Base-by-base conservation (phyloP, 2,797 vertebrate genomes). In the Mormyrus proboscirostris region DNA sequence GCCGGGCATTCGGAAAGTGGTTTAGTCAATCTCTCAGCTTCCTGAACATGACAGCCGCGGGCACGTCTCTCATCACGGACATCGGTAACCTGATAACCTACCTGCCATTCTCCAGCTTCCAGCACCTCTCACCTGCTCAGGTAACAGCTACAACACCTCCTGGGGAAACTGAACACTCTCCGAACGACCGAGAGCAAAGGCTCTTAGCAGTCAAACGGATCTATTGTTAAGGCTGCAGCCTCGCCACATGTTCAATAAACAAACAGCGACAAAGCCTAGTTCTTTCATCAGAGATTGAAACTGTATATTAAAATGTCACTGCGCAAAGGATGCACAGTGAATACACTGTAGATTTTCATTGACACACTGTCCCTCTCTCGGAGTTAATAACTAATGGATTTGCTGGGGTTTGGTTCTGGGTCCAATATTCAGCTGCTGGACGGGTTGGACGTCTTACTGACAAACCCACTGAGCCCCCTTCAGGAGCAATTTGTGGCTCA, bases 111-210 rank as follows among this genome's bases (percentile, higher is more conserved):
- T 90, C 93, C 90, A 94, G 92, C 94, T 97, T 97, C 95, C 96
- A 96, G 94, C 92, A 94, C 93, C 93, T 97, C 93, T 95, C 96
- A 89, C 91, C 95, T 95, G 94, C 95, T 96, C 96, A 97, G 96
- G 96, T 97, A 96, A 96, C 95, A 90, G 90, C 90, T 90, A 90
- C 90, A 93, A 94, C 94, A 95, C 95, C 94, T 93, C 86, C 38
- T 90, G 47, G 88, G 2, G 95, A 94, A 95, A 96, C 92, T 86
- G 2, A 92, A 96, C 76, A 88, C 87, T 25, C 47, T 53, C 12
- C 1, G 62, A 89, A 89, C 86, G 85, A 14, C 89, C 0, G 76
- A 85, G 14, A 41, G 57, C 86, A 44, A 76, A 19, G 88, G 93
- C 93, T 91, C 92, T 87, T 84, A 57, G 65, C 73, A 88, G 90